phyloP scores from a whole-genome alignment of 2,888 invertebrate genomes.

The Myathropa florea region DNA sequence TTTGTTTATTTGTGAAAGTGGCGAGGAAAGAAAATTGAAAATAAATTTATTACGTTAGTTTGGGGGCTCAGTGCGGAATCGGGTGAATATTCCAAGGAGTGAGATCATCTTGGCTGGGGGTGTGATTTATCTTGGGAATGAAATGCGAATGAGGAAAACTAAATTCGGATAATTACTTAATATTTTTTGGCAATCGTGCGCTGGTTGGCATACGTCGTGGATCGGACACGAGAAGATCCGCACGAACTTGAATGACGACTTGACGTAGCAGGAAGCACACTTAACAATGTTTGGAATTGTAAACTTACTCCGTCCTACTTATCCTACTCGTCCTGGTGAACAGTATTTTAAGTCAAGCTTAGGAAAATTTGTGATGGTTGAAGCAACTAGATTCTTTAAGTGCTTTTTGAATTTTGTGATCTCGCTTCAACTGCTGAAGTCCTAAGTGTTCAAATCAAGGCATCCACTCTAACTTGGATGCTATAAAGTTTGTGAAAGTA shows the following conservation, averaged over 20 bases:
- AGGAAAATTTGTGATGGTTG: too few relatives aligned
- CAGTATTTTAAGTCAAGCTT: too few relatives aligned
- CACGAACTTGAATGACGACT: not conserved
- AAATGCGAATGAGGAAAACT: not conserved
- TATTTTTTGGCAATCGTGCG: not conserved
- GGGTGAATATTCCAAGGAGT: not conserved
- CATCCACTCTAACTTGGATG: too few relatives aligned
- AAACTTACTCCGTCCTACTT: too few relatives aligned
- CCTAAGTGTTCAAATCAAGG: too few relatives aligned
- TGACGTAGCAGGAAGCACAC: not conserved
- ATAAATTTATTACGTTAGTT: conserved; percentile 10
- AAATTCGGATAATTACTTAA: not conserved
- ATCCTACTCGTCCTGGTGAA: too few relatives aligned
- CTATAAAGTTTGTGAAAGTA: too few relatives aligned
- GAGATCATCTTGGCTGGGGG: conserved; percentile 6
- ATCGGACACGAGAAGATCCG: not conserved
- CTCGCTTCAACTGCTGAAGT: too few relatives aligned
- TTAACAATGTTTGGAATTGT: too few relatives aligned
- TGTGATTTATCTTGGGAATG: not conserved
- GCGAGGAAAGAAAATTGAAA: not conserved
- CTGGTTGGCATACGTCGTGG: not conserved
- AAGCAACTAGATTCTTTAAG: too few relatives aligned
- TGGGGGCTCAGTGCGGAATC: not conserved
- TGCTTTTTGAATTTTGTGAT: too few relatives aligned
- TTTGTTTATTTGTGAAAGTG: conserved; percentile 35